Evolutionary conservation across 2,113 vertebrate genomes (phyloP).

Genomic region (Sterna hirundo): DNA sequence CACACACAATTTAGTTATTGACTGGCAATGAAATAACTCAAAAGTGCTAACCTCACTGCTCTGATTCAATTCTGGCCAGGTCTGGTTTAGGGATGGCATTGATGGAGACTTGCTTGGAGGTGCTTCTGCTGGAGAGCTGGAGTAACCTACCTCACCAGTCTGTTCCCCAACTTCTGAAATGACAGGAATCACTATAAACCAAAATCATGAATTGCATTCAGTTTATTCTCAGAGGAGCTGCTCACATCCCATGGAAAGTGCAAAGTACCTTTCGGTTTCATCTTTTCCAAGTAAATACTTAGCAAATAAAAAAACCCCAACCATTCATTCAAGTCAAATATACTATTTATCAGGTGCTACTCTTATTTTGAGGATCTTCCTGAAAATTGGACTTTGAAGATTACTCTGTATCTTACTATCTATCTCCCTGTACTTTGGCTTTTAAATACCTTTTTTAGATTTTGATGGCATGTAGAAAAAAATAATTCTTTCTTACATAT

Average conservation of each 20-base stretch:
- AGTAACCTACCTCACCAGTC: slow-evolving; percentile 87
- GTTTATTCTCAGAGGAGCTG: background rate
- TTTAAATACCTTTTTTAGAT: background rate
- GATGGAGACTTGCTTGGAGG: slow-evolving; percentile 97
- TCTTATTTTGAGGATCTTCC: background rate
- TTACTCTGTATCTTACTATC: background rate
- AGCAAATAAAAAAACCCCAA: background rate
- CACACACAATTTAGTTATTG: background rate
- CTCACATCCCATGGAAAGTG: background rate
- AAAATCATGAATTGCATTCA: background rate
- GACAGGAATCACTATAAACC: slow-evolving; percentile 59
- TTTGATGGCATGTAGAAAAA: background rate
- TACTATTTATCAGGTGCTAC: background rate
- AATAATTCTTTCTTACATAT: background rate
- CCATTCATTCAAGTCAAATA: background rate
- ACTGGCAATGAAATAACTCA: background rate
- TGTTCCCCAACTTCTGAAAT: slow-evolving; percentile 83
- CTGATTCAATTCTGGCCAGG: slow-evolving; percentile 97
- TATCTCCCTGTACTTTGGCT: background rate
- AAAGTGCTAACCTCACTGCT: slow-evolving; percentile 91
- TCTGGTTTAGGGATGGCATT: slow-evolving; percentile 98
- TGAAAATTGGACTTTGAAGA: background rate
- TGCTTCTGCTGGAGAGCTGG: slow-evolving; percentile 92
- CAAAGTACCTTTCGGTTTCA: background rate
- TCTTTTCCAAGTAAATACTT: background rate